Conservation (phyloP, 2,113 vertebrate species). For the Syngnathoides biaculeatus region DNA sequence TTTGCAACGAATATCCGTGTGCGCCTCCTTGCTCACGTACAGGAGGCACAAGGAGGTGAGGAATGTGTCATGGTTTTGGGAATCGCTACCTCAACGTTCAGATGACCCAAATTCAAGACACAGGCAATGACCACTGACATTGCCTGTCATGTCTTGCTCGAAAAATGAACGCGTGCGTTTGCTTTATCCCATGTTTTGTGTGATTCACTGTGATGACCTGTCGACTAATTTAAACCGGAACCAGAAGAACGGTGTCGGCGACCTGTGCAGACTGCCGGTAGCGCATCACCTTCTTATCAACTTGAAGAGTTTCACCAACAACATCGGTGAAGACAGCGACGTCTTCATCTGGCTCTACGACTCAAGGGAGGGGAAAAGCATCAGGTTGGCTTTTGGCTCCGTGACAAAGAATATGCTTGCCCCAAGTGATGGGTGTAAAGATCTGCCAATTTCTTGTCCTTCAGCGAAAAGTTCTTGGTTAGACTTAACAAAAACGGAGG, state of each 20-base stretch:
- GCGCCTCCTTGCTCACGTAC: too few relatives aligned
- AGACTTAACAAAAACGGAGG: constrained; percentile 96
- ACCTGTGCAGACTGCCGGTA: constrained; percentile 83
- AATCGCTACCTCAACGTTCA: too few relatives aligned
- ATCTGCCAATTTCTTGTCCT: constrained; percentile 38
- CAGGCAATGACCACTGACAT: too few relatives aligned
- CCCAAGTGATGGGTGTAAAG: background rate
- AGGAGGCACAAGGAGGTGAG: too few relatives aligned
- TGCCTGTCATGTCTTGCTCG: background rate
- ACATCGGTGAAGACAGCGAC: constrained; percentile 92
- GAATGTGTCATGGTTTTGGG: too few relatives aligned
- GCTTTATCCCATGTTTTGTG: background rate
- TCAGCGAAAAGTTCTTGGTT: constrained; percentile 95
- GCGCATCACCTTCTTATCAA: constrained; percentile 94
- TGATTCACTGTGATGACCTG: background rate
- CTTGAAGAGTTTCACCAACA: constrained; percentile 96
- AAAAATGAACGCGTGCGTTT: background rate
- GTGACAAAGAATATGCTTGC: constrained; percentile 11
- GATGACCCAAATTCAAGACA: too few relatives aligned
- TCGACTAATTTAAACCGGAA: constrained; percentile 81
- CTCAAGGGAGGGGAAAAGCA: constrained; percentile 89
- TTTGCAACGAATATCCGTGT: too few relatives aligned
- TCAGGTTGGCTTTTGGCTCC: constrained; percentile 76
- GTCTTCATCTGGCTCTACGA: constrained; percentile 97
- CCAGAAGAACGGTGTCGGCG: constrained; percentile 86